phyloP scores from a whole-genome alignment of 2,113 vertebrate species.

The Seriola dumerili region DNA sequence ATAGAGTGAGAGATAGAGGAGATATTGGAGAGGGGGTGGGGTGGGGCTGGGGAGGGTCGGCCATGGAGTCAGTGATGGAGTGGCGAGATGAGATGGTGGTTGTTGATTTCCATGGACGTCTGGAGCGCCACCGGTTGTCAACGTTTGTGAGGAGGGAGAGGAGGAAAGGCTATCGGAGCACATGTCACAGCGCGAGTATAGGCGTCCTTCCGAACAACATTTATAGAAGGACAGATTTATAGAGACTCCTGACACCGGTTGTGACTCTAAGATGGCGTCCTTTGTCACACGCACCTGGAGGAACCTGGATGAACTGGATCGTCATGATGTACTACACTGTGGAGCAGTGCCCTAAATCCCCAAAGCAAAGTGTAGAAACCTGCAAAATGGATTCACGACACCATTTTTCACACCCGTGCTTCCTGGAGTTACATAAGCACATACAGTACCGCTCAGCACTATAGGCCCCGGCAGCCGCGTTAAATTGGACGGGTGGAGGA shows the following conservation, averaged over 20 bases:
- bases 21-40: slow-evolving; percentile 25
- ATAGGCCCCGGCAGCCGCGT: slow-evolving; percentile 42
- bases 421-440: slow-evolving; percentile 56
- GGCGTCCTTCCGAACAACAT: background rate
- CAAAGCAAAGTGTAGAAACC: slow-evolving; percentile 56
- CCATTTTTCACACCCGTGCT: slow-evolving; percentile 58
- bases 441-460: slow-evolving; percentile 8
- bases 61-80: slow-evolving; percentile 39
- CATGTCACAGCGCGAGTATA: background rate
- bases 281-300: slow-evolving; percentile 37
- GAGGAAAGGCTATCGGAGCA: slow-evolving; percentile 1
- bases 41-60: slow-evolving; percentile 8
- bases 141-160: background rate
- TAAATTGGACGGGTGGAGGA: slow-evolving; percentile 41
- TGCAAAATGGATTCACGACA: slow-evolving; percentile 65
- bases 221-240: slow-evolving; percentile 31
- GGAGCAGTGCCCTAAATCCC: slow-evolving; percentile 41
- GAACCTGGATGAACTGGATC: slow-evolving; percentile 39
- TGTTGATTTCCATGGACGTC: slow-evolving; percentile 25
- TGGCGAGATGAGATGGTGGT: slow-evolving; percentile 31
- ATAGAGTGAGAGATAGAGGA: slow-evolving; percentile 40
- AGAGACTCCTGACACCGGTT: background rate
- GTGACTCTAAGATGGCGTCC: slow-evolving; percentile 23
- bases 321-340: slow-evolving; percentile 25
- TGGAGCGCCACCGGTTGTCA: background rate